Percentiles rank a stretch among this genome's conserved stretches.
Conservation (phyloP, 2,113 vertebrate genomes). For the Podilymbus podiceps region DNA sequence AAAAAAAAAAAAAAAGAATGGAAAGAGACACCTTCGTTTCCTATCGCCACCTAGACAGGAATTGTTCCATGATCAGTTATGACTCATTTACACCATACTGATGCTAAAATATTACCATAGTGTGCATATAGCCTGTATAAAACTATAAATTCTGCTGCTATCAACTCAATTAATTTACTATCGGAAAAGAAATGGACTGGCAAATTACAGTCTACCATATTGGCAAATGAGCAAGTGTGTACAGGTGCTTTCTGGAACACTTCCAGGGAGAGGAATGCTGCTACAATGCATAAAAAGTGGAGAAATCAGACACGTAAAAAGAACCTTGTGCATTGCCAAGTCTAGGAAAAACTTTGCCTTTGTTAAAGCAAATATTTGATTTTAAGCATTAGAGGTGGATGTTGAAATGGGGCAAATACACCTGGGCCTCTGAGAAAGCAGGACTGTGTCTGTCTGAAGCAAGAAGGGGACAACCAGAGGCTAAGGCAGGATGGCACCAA, state of each 20-base stretch:
- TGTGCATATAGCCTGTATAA: background rate
- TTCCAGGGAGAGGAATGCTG: background rate
- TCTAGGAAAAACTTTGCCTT: background rate
- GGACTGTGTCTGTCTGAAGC: background rate
- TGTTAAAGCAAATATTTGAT: background rate
- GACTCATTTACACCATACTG: background rate
- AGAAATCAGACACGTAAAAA: background rate
- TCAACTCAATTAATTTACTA: conserved; percentile 16
- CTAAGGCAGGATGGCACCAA: background rate
- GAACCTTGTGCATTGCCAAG: background rate
- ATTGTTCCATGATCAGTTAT: background rate
- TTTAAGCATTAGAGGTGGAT: background rate
- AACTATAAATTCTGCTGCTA: conserved; percentile 1
- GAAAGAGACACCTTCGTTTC: background rate
- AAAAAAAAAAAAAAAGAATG: no score
- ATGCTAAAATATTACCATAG: background rate
- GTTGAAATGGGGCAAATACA: background rate
- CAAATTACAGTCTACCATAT: background rate
- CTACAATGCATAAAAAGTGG: background rate
- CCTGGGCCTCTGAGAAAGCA: background rate
- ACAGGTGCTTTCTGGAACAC: conserved; percentile 7
- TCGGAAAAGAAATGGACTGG: background rate
- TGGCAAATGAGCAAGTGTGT: background rate
- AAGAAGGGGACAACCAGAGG: background rate
- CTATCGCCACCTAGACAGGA: background rate